phyloP scores from a whole-genome alignment of 1,140 invertebrate genomes.

The Brachionus rotundiformis region DNA sequence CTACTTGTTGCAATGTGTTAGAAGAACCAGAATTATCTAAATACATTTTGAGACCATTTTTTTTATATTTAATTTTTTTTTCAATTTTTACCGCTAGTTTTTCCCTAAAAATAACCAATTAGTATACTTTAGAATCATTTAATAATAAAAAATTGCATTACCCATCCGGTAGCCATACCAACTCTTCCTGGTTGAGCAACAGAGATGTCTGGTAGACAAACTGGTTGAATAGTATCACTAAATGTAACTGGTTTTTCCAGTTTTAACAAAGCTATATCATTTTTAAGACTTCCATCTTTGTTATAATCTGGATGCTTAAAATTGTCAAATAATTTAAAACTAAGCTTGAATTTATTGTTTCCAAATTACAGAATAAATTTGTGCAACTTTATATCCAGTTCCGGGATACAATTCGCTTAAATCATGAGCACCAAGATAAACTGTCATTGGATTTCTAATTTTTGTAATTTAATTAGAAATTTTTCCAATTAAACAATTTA shows the following conservation, averaged over 20 bases:
- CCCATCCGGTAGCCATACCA: constrained; percentile 49
- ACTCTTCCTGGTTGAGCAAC: constrained; percentile 41
- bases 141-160: not conserved
- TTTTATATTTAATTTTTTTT: too few relatives aligned
- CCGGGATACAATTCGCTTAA: not conserved
- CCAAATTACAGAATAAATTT: constrained; percentile 28
- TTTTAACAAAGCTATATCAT: constrained; percentile 71
- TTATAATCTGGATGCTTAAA: constrained; percentile 54
- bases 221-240: constrained; percentile 67
- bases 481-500: not conserved
- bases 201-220: constrained; percentile 68
- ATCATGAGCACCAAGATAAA: constrained; percentile 37
- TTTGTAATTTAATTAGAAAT: not conserved
- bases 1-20: constrained; percentile 3
- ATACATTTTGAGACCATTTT: not conserved
- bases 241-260: constrained; percentile 66
- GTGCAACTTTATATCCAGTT: not conserved
- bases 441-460: not conserved
- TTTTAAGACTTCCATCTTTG: constrained; percentile 56
- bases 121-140: not conserved
- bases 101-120: not conserved
- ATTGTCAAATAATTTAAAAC: not conserved
- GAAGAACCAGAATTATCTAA: not conserved
- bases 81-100: not conserved
- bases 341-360: not conserved